phyloP scores from a whole-genome alignment of 2,113 vertebrate genomes.

The Enhydra lutris region DNA sequence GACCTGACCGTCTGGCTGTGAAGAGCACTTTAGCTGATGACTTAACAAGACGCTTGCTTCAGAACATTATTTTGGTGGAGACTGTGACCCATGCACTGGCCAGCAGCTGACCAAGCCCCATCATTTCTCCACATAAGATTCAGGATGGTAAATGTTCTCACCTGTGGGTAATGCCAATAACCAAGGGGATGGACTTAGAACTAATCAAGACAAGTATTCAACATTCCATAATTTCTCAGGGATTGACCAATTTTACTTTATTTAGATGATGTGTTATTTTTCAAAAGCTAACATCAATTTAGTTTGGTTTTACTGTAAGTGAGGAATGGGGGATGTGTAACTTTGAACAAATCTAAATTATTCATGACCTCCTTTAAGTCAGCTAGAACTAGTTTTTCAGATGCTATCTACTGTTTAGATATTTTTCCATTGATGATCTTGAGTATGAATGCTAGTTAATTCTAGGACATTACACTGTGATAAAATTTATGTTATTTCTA shows the following conservation, averaged over 20 bases:
- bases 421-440: not conserved
- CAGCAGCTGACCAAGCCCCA: not conserved
- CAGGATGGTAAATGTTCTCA: not conserved
- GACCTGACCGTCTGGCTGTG: not conserved
- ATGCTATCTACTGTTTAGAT: not conserved
- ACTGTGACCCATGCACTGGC: not conserved
- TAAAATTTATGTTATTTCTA: conserved; percentile 25
- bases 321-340: not conserved
- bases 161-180: not conserved
- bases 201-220: not conserved
- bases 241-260: not conserved
- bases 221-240: not conserved
- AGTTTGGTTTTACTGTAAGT: conserved; percentile 1
- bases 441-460: conserved; percentile 16
- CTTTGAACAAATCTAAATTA: conserved; percentile 9
- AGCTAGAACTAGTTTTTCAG: conserved; percentile 3
- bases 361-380: not conserved
- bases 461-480: not conserved
- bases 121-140: not conserved
- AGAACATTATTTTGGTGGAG: not conserved
- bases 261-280: conserved; percentile 19
- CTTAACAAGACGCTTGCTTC: not conserved
- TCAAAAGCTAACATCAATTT: conserved; percentile 25
- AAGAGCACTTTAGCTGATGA: not conserved
- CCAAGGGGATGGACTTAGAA: not conserved